A percentile compares a stretch with the other conserved stretches of the same genome.
Conservation (phyloP, 2,888 invertebrate genomes). For the Imbricaverruca yamaguchii region DNA sequence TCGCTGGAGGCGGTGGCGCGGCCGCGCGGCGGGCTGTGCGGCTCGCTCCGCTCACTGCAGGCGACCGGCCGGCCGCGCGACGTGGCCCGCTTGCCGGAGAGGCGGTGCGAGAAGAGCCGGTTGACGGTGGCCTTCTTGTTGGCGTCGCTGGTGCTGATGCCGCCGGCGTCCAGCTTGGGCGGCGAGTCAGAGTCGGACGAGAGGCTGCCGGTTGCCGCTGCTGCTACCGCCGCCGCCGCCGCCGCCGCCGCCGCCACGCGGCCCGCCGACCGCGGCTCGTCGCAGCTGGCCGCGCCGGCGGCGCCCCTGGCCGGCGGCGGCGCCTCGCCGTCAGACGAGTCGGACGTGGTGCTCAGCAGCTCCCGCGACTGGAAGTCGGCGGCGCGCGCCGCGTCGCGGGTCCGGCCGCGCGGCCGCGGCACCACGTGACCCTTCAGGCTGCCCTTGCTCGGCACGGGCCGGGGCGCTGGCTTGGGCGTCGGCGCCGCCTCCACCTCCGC, state of each 20-base stretch:
- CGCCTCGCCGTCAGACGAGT: neutral
- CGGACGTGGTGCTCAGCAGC: neutral
- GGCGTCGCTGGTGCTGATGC: slow-evolving; percentile 11
- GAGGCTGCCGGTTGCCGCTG: neutral
- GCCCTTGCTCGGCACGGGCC: neutral
- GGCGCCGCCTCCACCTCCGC: neutral
- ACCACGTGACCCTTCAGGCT: neutral
- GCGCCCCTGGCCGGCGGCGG: neutral
- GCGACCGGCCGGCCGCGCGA: neutral
- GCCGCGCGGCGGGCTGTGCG: neutral
- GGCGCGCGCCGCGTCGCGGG: neutral
- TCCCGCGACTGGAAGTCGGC: neutral
- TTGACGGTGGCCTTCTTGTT: slow-evolving; percentile 16
- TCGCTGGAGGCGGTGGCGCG: neutral
- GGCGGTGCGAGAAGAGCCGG: slow-evolving; percentile 12
- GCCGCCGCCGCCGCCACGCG: neutral
- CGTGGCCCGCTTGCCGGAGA: neutral
- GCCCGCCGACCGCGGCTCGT: neutral
- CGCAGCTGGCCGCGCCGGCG: neutral
- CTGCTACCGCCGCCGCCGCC: neutral
- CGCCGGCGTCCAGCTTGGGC: slow-evolving; percentile 16
- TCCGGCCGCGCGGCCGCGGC: neutral
- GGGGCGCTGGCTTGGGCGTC: neutral
- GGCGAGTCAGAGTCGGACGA: slow-evolving; percentile 16
- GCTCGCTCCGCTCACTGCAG: neutral